Percentiles rank a stretch among this genome's conserved stretches.
These are phyloP conservation scores for Toxotes lorentzi DNA, from an alignment of 2,797 vertebrate species.

Conservation along the genomic window DNA sequence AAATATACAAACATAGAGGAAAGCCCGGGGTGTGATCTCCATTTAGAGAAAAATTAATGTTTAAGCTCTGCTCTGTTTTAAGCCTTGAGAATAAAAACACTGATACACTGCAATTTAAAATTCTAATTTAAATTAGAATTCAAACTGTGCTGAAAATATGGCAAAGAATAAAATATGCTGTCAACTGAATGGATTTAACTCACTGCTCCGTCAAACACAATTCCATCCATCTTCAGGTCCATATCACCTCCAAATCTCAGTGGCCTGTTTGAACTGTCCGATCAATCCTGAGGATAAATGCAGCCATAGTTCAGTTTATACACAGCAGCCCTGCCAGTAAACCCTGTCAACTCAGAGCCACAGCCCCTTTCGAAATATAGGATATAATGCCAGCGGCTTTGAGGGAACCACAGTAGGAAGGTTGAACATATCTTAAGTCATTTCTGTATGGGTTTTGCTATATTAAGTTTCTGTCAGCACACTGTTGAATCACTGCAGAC, in stretches of 20 bases:
- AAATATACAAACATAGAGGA: constrained; percentile 45
- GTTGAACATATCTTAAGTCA: not conserved
- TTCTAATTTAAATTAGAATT: not conserved
- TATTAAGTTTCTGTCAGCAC: not conserved
- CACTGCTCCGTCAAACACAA: constrained; percentile 1
- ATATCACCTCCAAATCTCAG: constrained; percentile 35
- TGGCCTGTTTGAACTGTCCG: not conserved
- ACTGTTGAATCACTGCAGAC: not conserved
- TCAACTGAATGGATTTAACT: constrained; percentile 32
- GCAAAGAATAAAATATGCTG: constrained; percentile 1
- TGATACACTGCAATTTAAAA: not conserved
- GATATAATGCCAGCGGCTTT: not conserved
- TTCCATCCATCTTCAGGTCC: constrained; percentile 13
- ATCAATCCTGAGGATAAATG: constrained; percentile 45
- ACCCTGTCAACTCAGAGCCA: constrained; percentile 11
- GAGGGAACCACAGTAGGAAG: not conserved
- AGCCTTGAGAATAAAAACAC: constrained; percentile 1
- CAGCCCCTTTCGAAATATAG: constrained; percentile 9
- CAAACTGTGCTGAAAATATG: not conserved
- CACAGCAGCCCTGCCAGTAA: constrained; percentile 11
- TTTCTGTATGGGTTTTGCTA: not conserved
- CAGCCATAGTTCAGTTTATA: constrained; percentile 33
- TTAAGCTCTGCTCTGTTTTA: constrained; percentile 11
- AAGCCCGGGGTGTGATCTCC: constrained; percentile 19
- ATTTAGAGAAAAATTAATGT: constrained; percentile 28